Evolutionary conservation across 2,797 vertebrate species (phyloP), one percentile per base, ranked within the genome.

Genomic region (Manis pentadactyla): DNA sequence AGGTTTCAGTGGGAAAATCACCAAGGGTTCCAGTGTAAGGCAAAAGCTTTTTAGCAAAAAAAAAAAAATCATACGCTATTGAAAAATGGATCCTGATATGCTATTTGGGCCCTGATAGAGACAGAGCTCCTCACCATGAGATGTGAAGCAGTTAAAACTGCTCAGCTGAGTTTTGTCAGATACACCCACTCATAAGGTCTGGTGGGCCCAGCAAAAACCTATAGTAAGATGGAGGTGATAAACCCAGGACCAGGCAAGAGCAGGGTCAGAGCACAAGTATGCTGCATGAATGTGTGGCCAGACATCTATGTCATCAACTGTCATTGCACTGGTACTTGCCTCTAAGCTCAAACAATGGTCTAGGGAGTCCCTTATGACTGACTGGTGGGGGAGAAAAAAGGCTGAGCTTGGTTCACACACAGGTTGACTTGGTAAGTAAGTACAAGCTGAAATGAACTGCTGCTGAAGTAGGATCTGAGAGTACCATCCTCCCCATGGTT

Each of bases 1-100:
- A 87, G 27, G 31, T 79, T 89, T 90, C 49, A 73, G 27, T 74
- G 49, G 74, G 57, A 91, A 79, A 74, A 94, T 85, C 53, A 86
- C 15, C 1, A 69, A 74, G 15, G 9, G 21, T 57, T 86, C 49
- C 90, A 29, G 25, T 90, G 21, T 31, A 92, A 87, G 17, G 31
- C 39, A 51, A 75, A 31, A 59, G 37, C 18, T 25, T n/a, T 55
- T 93, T 73, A 79, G 51, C 17, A 79, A 66, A 61, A 69, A 92
- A 69, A 66, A 61, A 69, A 88, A 83, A 71, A 77, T 39, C n/a
- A 68, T n/a, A 4, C 2, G 64, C 34, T 68, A 34, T 78, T 78
- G 71, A 79, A 73, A 94, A 78, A 37, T 83, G 39, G 8, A 46
- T 75, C 46, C 55, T 93, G 81, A 11, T 17, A 53, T 27, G 46